Evolutionary conservation across 2,797 vertebrate genomes (phyloP).

Genomic region (Rhyacichthys aspro): DNA sequence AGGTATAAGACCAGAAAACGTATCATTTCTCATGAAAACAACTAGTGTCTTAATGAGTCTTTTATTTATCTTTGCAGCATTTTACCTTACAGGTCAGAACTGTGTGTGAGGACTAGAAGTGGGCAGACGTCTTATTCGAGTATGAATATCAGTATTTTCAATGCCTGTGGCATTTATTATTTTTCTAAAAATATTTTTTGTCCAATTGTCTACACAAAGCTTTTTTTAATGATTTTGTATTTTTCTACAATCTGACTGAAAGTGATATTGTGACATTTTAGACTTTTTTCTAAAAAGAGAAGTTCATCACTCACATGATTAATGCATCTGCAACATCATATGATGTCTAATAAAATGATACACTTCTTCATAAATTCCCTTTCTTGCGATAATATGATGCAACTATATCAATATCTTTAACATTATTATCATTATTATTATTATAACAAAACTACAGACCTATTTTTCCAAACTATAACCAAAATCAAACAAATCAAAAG

Average conservation of each 20-base stretch:
- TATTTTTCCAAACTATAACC: too few species aligned
- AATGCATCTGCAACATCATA: too few species aligned
- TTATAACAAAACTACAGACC: too few species aligned
- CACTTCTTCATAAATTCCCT: too few species aligned
- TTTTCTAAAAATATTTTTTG: conserved; percentile 13
- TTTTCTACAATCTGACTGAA: conserved; percentile 7
- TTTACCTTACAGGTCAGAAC: conserved; percentile 70
- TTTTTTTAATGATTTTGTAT: conserved; percentile 10
- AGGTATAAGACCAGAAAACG: conserved; percentile 43
- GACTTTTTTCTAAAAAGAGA: conserved; percentile 42
- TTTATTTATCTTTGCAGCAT: conserved; percentile 55
- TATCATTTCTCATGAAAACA: too few species aligned
- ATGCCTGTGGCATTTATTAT: conserved; percentile 4
- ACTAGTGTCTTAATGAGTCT: background rate
- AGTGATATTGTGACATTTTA: conserved; percentile 9
- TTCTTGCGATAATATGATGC: too few species aligned
- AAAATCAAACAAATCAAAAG: too few species aligned
- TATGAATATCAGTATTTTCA: conserved; percentile 15
- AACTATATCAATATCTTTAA: too few species aligned
- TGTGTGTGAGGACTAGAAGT: conserved; percentile 29
- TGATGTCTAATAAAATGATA: too few species aligned
- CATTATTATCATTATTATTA: too few species aligned
- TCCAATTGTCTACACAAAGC: conserved; percentile 1
- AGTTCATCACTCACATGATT: conserved; percentile 50
- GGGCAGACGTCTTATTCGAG: background rate